A percentile compares a stretch with the other conserved stretches of the same genome.
Conservation (phyloP, 2,113 vertebrate genomes). For the Capreolus pygargus region DNA sequence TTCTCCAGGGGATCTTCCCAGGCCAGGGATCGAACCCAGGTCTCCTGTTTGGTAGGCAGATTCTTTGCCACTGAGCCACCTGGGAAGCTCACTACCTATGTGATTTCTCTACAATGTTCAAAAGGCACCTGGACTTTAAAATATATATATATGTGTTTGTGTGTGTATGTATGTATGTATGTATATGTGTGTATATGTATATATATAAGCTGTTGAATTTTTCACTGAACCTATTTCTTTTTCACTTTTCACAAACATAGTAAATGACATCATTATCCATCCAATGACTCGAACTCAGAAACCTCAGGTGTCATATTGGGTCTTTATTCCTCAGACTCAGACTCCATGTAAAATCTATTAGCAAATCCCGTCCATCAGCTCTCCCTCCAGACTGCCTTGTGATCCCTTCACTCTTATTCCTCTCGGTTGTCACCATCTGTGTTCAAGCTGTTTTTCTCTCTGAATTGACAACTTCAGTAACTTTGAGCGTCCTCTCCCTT, state of each 20-base stretch:
- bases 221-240: background rate
- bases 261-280: background rate
- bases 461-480: background rate
- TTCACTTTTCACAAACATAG: background rate
- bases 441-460: background rate
- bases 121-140: background rate
- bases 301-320: background rate
- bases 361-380: background rate
- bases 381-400: background rate
- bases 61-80: background rate
- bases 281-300: background rate
- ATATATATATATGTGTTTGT: background rate
- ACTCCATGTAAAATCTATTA: background rate
- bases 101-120: background rate
- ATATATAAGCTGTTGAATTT: background rate
- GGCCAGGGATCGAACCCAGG: no score
- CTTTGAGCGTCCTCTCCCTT: background rate
- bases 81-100: background rate
- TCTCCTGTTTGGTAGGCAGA: background rate
- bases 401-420: background rate
- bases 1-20: no score
- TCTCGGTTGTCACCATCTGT: no score
- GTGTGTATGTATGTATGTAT: background rate
- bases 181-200: fast-evolving
- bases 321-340: background rate